Conservation (phyloP, 1,140 invertebrate genomes). For the Platorchestia sp. region DNA sequence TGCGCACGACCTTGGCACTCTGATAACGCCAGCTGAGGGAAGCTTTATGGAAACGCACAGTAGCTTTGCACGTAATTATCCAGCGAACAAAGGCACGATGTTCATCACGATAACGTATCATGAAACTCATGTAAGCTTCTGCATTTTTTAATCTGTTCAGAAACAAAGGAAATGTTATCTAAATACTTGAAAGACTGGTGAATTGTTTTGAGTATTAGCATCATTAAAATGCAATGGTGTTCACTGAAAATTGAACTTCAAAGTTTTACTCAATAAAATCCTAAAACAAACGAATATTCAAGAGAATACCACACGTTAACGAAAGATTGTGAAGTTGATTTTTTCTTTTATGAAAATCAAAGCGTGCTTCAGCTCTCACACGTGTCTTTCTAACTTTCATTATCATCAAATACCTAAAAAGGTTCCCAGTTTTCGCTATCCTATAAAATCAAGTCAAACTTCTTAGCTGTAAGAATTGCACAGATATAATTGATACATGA, state of each 20-base stretch:
- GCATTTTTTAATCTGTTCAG: background rate
- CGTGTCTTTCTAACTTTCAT: background rate
- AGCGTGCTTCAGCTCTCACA: too few species aligned
- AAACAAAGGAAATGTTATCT: background rate
- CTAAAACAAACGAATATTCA: background rate
- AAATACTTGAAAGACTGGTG: background rate
- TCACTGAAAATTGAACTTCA: background rate
- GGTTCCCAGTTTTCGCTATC: background rate
- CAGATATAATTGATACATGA: too few species aligned
- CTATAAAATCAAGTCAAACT: background rate
- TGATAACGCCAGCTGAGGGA: background rate
- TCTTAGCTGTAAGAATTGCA: too few species aligned
- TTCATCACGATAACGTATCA: background rate
- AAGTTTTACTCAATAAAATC: background rate
- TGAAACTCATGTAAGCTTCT: background rate
- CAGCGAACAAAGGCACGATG: background rate
- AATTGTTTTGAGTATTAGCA: background rate
- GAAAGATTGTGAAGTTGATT: background rate
- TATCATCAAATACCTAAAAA: background rate
- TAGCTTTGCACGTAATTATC: background rate
- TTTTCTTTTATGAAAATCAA: background rate
- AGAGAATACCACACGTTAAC: too few species aligned
- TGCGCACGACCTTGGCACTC: background rate
- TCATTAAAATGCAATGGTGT: background rate
- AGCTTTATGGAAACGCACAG: background rate